Evolutionary conservation across 2,888 invertebrate genomes (phyloP).

Genomic region (Ctena decussata): DNA sequence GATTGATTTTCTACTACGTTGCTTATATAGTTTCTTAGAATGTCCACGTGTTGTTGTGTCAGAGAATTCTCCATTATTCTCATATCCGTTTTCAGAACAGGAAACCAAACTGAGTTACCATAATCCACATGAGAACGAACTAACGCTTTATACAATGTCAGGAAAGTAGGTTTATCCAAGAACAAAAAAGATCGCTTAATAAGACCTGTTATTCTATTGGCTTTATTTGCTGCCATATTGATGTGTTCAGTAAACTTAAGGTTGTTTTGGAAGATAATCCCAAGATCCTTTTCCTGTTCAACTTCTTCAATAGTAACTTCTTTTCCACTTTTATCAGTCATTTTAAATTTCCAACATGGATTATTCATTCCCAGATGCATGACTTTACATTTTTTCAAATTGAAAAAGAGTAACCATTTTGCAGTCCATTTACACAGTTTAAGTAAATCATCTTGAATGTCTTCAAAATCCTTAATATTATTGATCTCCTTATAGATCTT

Average conservation of each 20-base stretch:
- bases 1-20: neutral
- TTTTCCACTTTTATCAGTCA: too few relatives aligned
- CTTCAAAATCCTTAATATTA: neutral
- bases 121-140: constrained; percentile 38
- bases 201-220: constrained; percentile 29
- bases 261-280: constrained; percentile 27
- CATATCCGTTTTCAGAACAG: constrained; percentile 18
- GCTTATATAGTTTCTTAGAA: neutral
- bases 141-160: constrained; percentile 28
- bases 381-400: too few relatives aligned
- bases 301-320: constrained; percentile 4
- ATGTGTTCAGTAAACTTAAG: constrained; percentile 26
- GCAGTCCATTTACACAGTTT: constrained; percentile 23
- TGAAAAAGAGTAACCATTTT: constrained; percentile 22
- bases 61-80: constrained; percentile 20
- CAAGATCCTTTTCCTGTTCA: constrained; percentile 16
- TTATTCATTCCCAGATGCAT: too few relatives aligned
- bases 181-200: constrained; percentile 27
- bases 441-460: constrained; percentile 14
- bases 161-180: constrained; percentile 26
- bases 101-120: constrained; percentile 20
- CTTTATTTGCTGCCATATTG: constrained; percentile 19
- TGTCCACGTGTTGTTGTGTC: neutral
- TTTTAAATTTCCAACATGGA: too few relatives aligned
- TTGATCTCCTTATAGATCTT: neutral